These are phyloP conservation scores for Poeciliopsis turrubarensis DNA, from an alignment of 2,113 vertebrate genomes.

Conservation along the genomic window DNA sequence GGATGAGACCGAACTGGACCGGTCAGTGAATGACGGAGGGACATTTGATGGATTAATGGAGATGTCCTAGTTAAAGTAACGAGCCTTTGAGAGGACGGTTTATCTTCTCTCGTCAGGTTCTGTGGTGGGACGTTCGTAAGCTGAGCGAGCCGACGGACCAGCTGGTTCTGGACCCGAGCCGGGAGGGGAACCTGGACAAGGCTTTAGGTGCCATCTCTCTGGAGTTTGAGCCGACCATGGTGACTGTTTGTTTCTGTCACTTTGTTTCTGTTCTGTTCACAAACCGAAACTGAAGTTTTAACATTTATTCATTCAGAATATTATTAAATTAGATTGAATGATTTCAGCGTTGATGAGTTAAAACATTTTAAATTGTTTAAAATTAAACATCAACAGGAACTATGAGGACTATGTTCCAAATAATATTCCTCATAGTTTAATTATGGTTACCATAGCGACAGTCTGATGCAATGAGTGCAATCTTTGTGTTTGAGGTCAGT, in stretches of 20 bases:
- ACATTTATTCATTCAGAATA: too few species aligned
- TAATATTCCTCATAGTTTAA: too few species aligned
- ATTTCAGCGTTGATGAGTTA: too few species aligned
- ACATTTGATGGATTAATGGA: background rate
- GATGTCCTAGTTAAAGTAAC: background rate
- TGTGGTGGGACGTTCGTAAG: slow-evolving; percentile 96
- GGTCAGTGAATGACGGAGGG: background rate
- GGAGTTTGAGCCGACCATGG: slow-evolving; percentile 91
- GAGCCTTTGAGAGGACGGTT: background rate
- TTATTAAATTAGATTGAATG: too few species aligned
- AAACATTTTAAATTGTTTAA: too few species aligned
- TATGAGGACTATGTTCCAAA: too few species aligned
- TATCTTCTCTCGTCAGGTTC: slow-evolving; percentile 77
- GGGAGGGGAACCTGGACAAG: slow-evolving; percentile 81
- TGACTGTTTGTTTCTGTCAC: slow-evolving; percentile 60
- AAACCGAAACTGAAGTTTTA: too few species aligned
- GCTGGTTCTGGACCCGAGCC: slow-evolving; percentile 85
- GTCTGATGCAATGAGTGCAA: too few species aligned
- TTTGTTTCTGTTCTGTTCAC: background rate
- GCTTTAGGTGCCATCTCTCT: slow-evolving; percentile 87
- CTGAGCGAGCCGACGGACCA: slow-evolving; percentile 87
- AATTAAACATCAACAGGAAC: too few species aligned
- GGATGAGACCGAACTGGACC: too few species aligned
- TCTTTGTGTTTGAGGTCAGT: too few species aligned
- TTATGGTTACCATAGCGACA: too few species aligned